These are phyloP conservation scores for Drosophila lini DNA, from an alignment of 1,140 invertebrate species.

Conservation along the genomic window DNA sequence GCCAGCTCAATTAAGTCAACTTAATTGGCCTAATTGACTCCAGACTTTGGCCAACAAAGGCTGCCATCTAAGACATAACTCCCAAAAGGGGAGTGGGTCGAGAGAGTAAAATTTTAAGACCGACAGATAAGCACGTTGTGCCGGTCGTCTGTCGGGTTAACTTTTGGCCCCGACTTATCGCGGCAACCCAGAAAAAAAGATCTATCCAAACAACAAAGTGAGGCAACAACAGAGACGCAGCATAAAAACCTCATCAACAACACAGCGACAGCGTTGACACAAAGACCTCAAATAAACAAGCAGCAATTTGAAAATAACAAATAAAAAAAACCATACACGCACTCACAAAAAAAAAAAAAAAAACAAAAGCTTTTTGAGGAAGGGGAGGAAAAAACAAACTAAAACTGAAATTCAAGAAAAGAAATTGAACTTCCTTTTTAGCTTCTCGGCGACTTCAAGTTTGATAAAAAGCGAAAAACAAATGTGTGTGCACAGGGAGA, in stretches of 20 bases:
- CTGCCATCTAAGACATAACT: not conserved
- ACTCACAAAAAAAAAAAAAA: constrained; percentile 11
- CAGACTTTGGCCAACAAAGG: constrained; percentile 54
- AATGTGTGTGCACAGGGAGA: constrained; percentile 10
- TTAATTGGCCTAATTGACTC: constrained; percentile 80
- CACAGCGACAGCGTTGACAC: constrained; percentile 63
- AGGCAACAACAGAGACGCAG: constrained; percentile 43
- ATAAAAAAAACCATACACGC: constrained; percentile 38
- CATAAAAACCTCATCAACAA: constrained; percentile 64
- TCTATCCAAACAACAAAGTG: constrained; percentile 65
- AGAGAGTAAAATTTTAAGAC: constrained; percentile 59
- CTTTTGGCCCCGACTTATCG: constrained; percentile 66
- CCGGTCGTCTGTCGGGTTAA: constrained; percentile 34
- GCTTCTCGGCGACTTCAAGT: constrained; percentile 16
- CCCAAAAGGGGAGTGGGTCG: too few relatives aligned
- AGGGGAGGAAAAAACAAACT: constrained; percentile 19
- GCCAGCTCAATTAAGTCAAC: constrained; percentile 76
- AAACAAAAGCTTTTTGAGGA: constrained; percentile 15
- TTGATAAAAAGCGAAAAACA: constrained; percentile 24
- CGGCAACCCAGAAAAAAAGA: constrained; percentile 54
- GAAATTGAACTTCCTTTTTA: constrained; percentile 73
- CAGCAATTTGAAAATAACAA: constrained; percentile 65
- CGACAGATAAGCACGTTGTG: constrained; percentile 64
- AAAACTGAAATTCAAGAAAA: constrained; percentile 47
- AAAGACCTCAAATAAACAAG: constrained; percentile 81